phyloP scores from a whole-genome alignment of 2,888 invertebrate genomes.

The Diarsia rubi region DNA sequence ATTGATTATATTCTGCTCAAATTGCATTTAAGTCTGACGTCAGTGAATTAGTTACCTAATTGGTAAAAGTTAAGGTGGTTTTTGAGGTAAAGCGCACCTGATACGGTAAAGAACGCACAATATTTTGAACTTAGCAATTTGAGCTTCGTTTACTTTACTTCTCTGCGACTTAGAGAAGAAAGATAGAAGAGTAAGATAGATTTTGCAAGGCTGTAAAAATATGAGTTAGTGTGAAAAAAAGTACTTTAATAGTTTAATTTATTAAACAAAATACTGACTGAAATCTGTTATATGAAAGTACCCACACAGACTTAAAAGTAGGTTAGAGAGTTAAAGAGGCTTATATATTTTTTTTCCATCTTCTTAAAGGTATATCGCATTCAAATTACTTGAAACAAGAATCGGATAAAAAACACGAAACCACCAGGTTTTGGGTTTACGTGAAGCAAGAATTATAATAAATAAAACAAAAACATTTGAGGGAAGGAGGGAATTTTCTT shows the following conservation, averaged over 20 bases:
- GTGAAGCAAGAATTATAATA: slow-evolving; percentile 26
- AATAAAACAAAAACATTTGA: slow-evolving; percentile 51
- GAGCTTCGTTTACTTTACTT: background rate
- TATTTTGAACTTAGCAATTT: background rate
- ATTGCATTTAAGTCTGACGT: slow-evolving; percentile 2
- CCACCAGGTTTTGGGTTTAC: slow-evolving; percentile 26
- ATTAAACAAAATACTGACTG: background rate
- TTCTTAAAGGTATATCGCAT: slow-evolving; percentile 17
- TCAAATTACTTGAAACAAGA: slow-evolving; percentile 26
- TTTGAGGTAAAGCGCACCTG: background rate
- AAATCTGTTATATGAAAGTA: background rate
- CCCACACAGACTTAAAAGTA: slow-evolving; percentile 4
- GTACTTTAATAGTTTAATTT: background rate
- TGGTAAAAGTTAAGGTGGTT: background rate
- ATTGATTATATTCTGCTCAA: slow-evolving; percentile 1
- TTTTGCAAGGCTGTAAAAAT: background rate
- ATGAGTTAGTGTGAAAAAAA: background rate
- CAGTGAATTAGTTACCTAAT: background rate
- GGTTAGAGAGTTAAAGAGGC: slow-evolving; percentile 2
- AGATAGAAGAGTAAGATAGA: background rate
- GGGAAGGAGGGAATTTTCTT: slow-evolving; percentile 26
- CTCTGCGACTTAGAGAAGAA: background rate
- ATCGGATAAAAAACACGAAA: slow-evolving; percentile 37
- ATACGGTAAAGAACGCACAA: background rate
- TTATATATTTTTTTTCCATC: slow-evolving; percentile 12